Conservation (phyloP, 2,797 vertebrate genomes). For the Lithobates sylvaticus region DNA sequence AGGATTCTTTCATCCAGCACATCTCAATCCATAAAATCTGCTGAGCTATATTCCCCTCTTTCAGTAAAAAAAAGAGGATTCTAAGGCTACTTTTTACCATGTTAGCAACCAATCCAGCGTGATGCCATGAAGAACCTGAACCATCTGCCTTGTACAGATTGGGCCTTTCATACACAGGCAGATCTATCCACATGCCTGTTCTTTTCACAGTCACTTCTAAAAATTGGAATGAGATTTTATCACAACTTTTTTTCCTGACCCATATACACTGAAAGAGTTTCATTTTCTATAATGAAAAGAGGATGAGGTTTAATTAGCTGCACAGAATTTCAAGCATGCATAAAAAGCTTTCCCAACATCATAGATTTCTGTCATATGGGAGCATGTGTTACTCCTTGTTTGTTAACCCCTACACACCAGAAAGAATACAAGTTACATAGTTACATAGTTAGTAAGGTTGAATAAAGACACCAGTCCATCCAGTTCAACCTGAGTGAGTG, state of each 20-base stretch:
- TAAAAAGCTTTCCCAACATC: background rate
- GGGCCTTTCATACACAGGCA: too few relatives aligned
- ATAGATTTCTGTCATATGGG: too few relatives aligned
- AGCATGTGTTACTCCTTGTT: background rate
- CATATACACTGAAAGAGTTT: too few relatives aligned
- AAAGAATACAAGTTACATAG: too few relatives aligned
- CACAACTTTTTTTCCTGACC: background rate
- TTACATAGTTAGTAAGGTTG: too few relatives aligned
- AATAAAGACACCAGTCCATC: too few relatives aligned
- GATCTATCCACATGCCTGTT: too few relatives aligned
- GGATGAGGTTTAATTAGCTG: background rate
- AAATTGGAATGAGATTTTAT: background rate
- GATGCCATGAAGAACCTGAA: background rate
- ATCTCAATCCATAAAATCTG: too few relatives aligned
- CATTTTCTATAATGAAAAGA: background rate
- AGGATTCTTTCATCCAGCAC: conserved; percentile 7
- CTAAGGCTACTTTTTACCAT: background rate
- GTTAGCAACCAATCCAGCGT: background rate
- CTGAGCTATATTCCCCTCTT: background rate
- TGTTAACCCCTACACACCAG: background rate
- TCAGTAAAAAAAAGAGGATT: background rate
- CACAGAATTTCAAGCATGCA: background rate
- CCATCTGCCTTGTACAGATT: too few relatives aligned
- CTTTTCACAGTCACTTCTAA: background rate
- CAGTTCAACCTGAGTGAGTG: too few relatives aligned